Evolutionary conservation across 2,888 invertebrate species (phyloP).

Genomic region (Pherbina coryleti): DNA sequence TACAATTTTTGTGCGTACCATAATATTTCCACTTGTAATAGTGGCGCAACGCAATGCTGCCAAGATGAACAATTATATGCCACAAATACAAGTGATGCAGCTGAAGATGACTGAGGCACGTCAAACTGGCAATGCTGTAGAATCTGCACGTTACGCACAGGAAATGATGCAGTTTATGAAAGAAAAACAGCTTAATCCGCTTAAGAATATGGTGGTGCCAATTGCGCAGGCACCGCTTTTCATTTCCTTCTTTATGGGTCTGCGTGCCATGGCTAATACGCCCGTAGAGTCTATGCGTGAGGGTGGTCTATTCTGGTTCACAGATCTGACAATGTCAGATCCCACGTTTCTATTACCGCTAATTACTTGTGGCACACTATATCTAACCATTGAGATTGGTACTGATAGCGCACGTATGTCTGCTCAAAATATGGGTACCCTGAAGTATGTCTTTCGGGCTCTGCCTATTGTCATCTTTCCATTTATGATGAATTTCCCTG

Average conservation of each 20-base stretch:
- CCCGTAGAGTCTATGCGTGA: constrained; percentile 91
- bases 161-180: constrained; percentile 88
- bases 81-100: constrained; percentile 86
- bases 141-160: constrained; percentile 80
- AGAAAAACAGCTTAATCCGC: constrained; percentile 82
- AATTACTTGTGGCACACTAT: constrained; percentile 86
- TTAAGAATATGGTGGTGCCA: constrained; percentile 83
- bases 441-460: constrained; percentile 82
- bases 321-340: constrained; percentile 91
- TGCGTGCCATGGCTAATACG: constrained; percentile 88
- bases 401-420: constrained; percentile 80
- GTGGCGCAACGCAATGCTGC: constrained; percentile 84
- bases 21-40: constrained; percentile 89
- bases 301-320: constrained; percentile 94
- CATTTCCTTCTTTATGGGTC: constrained; percentile 89
- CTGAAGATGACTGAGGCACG: constrained; percentile 89
- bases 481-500: constrained; percentile 88
- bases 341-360: constrained; percentile 89
- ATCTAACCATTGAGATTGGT: constrained; percentile 85
- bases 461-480: constrained; percentile 86
- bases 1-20: constrained; percentile 81
- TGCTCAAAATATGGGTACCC: constrained; percentile 76
- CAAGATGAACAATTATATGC: constrained; percentile 85
- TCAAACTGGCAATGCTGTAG: constrained; percentile 83
- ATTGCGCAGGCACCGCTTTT: constrained; percentile 90